These are phyloP conservation scores for Aphidius ervi DNA, from an alignment of 1,140 invertebrate species.

Conservation along the genomic window DNA sequence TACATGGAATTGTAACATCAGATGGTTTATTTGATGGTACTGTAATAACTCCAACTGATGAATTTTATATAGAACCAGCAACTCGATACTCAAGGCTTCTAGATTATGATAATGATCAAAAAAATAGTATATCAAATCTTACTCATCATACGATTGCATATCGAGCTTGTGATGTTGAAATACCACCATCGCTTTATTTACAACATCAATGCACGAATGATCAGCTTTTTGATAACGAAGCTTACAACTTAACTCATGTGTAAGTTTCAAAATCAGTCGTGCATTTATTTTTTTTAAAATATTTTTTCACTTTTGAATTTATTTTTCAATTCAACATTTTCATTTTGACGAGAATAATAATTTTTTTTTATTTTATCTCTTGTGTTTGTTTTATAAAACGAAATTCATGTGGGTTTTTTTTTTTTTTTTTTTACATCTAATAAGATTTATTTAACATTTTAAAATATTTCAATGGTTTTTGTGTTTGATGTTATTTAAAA, in stretches of 20 bases:
- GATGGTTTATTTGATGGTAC: constrained; percentile 82
- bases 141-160: constrained; percentile 74
- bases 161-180: constrained; percentile 67
- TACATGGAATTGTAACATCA: constrained; percentile 75
- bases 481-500: too few species aligned
- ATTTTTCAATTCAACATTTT: neutral
- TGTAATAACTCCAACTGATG: constrained; percentile 64
- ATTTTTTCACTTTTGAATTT: neutral
- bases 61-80: constrained; percentile 80
- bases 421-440: too few species aligned
- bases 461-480: too few species aligned
- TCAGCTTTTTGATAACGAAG: constrained; percentile 11
- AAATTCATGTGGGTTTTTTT: too few species aligned
- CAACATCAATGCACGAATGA: constrained; percentile 8
- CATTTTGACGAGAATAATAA: neutral
- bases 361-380: neutral
- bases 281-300: neutral
- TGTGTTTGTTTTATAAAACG: too few species aligned
- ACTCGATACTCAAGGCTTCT: constrained; percentile 56
- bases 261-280: neutral
- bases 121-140: constrained; percentile 26
- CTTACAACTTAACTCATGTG: constrained; percentile 16
- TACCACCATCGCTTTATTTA: constrained; percentile 42
- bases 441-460: too few species aligned
- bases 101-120: constrained; percentile 2